Conservation (phyloP, 1,140 invertebrate species). For the Aphis gossypii region DNA sequence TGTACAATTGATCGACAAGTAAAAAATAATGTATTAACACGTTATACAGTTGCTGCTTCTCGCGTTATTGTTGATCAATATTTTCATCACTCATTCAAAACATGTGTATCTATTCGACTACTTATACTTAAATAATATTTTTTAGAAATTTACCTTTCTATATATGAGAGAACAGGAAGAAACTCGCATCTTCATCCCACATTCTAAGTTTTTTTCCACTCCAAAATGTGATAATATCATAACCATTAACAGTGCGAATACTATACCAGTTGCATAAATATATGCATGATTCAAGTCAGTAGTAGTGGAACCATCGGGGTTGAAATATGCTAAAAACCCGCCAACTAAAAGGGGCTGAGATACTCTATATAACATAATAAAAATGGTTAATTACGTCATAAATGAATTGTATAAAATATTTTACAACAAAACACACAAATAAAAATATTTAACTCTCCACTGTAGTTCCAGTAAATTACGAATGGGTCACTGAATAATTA, state of each 20-base stretch:
- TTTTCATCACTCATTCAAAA: not conserved
- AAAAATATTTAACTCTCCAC: too few relatives aligned
- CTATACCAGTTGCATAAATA: constrained; percentile 73
- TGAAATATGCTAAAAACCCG: constrained; percentile 75
- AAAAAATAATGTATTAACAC: not conserved
- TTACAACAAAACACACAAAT: not conserved
- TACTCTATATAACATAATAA: constrained; percentile 67
- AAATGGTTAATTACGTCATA: not conserved
- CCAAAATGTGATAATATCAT: constrained; percentile 78
- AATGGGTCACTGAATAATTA: too few relatives aligned
- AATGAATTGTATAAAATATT: not conserved
- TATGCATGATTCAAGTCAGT: constrained; percentile 67
- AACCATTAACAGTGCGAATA: constrained; percentile 74
- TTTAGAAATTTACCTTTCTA: not conserved
- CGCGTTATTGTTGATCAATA: not conserved
- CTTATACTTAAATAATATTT: too few relatives aligned
- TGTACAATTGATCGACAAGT: not conserved
- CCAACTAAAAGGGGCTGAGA: constrained; percentile 76
- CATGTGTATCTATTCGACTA: too few relatives aligned
- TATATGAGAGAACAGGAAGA: not conserved
- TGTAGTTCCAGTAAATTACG: too few relatives aligned
- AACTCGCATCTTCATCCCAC: not conserved
- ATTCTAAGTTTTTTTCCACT: constrained; percentile 1
- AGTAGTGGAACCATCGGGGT: constrained; percentile 63
- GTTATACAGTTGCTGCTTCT: not conserved